Evolutionary conservation across 1,140 invertebrate genomes (phyloP), one percentile per base, ranked within the genome.

Genomic region (Berghia stephanieae): DNA sequence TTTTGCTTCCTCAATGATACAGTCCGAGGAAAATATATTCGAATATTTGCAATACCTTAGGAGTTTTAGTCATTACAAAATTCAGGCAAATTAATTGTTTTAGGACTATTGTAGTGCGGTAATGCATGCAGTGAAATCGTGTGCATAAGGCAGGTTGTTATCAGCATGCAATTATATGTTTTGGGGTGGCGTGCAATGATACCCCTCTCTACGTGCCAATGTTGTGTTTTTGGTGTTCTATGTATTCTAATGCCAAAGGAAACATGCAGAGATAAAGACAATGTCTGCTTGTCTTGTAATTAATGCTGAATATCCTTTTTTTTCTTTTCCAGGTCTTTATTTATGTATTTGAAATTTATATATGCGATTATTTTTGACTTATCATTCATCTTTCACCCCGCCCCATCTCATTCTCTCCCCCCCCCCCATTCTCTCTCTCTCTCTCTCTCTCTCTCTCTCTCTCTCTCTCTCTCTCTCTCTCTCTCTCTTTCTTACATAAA

Each of bases 401-500:
- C 21, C 8, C n/a, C 21, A 27, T 21, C 55, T 27, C 34, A n/a
- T n/a, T n/a, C 55, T 2, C 55, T 57, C 10, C 5, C 21, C 55
- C 6, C 21, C 21, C 2, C 55, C 55, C 5, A n/a, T 27, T 57
- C 21, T 57, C 55, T 21, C 55, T 49, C n/a, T 13, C 46, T 13
- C 10, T 13, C 46, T 13, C 55, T 2, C 55, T 6, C 55, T 27
- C 21, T 21, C 55, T 6, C 5, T 57, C 2, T 21, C 21, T 2
- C 8, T 3, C 21, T 6, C 5, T 13, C 55, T 21, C 21, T 1
- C 10, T 57, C 55, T 16, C 21, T 57, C 55, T n/a, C n/a, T n/a
- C n/a, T n/a, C n/a, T n/a, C n/a, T n/a, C n/a, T n/a, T n/a, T 57
- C 2, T 67, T 67, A 38, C 63, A 67, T 18, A 60, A 67, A 38